Conservation (phyloP, 2,113 vertebrate genomes). For the Gobio gobio region DNA sequence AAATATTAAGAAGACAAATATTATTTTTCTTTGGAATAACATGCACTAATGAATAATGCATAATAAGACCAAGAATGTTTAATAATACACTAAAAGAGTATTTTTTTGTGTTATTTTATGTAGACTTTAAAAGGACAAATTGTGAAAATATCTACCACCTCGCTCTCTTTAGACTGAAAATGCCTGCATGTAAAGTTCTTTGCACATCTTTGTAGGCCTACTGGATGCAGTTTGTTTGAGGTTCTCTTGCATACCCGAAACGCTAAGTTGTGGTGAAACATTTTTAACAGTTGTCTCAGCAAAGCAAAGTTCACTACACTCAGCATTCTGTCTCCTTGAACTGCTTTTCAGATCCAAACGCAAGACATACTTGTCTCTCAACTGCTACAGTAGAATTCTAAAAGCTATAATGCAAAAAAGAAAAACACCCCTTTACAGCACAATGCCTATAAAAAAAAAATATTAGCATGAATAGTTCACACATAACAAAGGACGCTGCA, state of each 20-base stretch:
- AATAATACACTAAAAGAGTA: not conserved
- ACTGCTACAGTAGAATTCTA: not conserved
- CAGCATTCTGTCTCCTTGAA: slow-evolving; percentile 26
- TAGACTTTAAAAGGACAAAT: not conserved
- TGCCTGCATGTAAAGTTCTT: not conserved
- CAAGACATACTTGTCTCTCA: not conserved
- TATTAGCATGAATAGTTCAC: slow-evolving; percentile 20
- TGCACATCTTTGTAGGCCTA: not conserved
- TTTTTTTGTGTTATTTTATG: not conserved
- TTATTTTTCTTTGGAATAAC: not conserved
- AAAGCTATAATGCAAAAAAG: not conserved
- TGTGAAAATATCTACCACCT: not conserved
- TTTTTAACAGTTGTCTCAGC: slow-evolving; percentile 31
- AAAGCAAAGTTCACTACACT: not conserved
- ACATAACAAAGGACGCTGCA: not conserved
- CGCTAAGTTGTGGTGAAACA: slow-evolving; percentile 12
- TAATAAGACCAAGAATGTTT: not conserved
- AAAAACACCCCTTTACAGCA: not conserved
- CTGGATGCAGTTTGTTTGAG: not conserved
- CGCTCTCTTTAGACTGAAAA: not conserved
- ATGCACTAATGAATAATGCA: not conserved
- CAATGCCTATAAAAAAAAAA: not conserved
- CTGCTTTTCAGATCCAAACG: not conserved
- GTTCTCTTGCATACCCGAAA: not conserved
- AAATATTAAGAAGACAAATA: not conserved